Conservation (phyloP, 1,140 invertebrate species). For the Pseudoatta argentina region DNA sequence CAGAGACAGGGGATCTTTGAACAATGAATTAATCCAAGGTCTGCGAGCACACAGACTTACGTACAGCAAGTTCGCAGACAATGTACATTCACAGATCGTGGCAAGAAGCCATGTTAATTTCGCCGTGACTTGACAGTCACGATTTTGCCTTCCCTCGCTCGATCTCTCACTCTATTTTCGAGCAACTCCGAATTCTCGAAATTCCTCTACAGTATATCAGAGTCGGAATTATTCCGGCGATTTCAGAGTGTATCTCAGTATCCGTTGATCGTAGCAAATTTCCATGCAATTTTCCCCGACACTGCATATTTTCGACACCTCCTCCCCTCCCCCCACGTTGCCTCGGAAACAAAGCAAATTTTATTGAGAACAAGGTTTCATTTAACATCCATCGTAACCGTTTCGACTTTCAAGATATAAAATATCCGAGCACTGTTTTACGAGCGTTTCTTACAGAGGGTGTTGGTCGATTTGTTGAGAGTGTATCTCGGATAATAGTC, state of each 20-base stretch:
- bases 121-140: slow-evolving; percentile 33
- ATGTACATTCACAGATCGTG: slow-evolving; percentile 47
- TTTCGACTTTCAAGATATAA: background rate
- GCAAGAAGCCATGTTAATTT: slow-evolving; percentile 63
- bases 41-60: slow-evolving; percentile 40
- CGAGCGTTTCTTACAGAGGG: slow-evolving; percentile 11
- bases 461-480: slow-evolving; percentile 11
- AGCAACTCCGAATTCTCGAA: slow-evolving; percentile 39
- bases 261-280: slow-evolving; percentile 19
- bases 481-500: slow-evolving; percentile 1
- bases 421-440: slow-evolving; percentile 18
- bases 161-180: slow-evolving; percentile 15
- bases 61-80: slow-evolving; percentile 43
- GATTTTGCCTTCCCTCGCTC: slow-evolving; percentile 17
- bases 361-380: slow-evolving; percentile 29
- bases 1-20: slow-evolving; percentile 25
- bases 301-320: background rate
- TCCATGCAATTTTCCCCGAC: background rate
- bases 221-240: slow-evolving; percentile 15
- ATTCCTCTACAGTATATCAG: slow-evolving; percentile 11
- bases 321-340: background rate
- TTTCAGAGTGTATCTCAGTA: slow-evolving; percentile 2
- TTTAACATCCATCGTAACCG: slow-evolving; percentile 21
- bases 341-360: background rate
- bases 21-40: slow-evolving; percentile 61